Percentiles rank a stretch among this genome's conserved stretches.
Evolutionary conservation across 2,113 vertebrate genomes (phyloP).

Genomic region (Tylochromis polylepis): DNA sequence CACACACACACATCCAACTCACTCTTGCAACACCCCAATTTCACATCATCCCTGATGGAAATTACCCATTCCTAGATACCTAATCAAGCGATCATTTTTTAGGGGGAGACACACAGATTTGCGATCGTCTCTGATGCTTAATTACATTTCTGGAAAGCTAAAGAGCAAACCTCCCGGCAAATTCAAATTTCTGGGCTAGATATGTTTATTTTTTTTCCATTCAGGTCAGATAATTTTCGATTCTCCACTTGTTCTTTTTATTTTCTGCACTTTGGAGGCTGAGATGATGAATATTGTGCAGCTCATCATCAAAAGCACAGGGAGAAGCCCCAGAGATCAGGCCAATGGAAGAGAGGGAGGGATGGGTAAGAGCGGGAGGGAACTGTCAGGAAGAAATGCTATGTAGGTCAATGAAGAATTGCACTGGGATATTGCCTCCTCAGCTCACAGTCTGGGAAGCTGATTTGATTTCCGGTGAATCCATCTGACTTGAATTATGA

Average conservation of each 20-base stretch:
- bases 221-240: conserved; percentile 4
- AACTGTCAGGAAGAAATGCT: conserved; percentile 62
- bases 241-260: background rate
- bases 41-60: conserved; percentile 61
- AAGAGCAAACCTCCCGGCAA: conserved; percentile 13
- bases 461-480: conserved; percentile 74
- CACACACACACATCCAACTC: background rate
- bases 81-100: conserved; percentile 59
- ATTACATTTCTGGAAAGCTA: conserved; percentile 56
- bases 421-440: conserved; percentile 68
- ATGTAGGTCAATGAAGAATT: conserved; percentile 73
- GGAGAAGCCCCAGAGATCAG: conserved; percentile 52
- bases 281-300: conserved; percentile 54
- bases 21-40: conserved; percentile 53
- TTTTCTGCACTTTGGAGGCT: background rate
- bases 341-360: conserved; percentile 7
- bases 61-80: conserved; percentile 57
- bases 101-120: conserved; percentile 29
- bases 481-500: conserved; percentile 69
- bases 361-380: conserved; percentile 18
- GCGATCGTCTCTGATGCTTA: conserved; percentile 54
- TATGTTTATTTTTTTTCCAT: background rate
- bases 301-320: conserved; percentile 54
- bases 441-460: conserved; percentile 60
- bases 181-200: conserved; percentile 22